Evolutionary conservation across 2,888 invertebrate species (phyloP).

Genomic region (Therioaphis trifolii): DNA sequence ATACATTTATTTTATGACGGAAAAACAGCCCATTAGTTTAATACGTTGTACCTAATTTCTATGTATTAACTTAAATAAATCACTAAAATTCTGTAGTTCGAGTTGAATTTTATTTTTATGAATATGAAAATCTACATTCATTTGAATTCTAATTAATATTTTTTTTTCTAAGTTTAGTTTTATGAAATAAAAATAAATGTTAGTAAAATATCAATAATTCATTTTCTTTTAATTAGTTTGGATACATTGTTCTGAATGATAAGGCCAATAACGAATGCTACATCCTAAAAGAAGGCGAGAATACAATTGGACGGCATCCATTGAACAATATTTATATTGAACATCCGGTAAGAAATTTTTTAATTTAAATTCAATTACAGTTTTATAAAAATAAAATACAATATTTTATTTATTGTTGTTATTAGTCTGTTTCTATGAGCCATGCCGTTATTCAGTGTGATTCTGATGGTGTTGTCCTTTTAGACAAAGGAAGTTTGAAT

Average conservation of each 20-base stretch:
- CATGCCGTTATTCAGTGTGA: constrained; percentile 59
- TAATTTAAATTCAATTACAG: not conserved
- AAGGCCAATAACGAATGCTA: not conserved
- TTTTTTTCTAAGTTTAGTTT: not conserved
- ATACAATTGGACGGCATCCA: constrained; percentile 53
- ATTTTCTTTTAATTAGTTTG: constrained; percentile 32
- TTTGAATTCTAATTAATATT: not conserved
- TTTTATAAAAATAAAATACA: not conserved
- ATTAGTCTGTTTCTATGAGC: constrained; percentile 54
- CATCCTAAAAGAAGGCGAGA: constrained; percentile 46
- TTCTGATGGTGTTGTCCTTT: constrained; percentile 50
- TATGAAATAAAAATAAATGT: not conserved
- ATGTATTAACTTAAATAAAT: too few relatives aligned
- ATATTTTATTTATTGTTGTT: not conserved
- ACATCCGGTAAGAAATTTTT: constrained; percentile 43
- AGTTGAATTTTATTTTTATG: not conserved
- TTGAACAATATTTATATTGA: constrained; percentile 53
- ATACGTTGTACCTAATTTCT: too few relatives aligned
- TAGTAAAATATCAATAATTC: not conserved
- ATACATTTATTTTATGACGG: too few relatives aligned
- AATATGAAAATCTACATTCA: not conserved
- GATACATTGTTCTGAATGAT: constrained; percentile 33
- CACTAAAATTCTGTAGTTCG: not conserved
- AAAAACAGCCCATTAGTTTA: too few relatives aligned
- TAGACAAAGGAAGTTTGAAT: constrained; percentile 59